Conservation (phyloP, 2,888 invertebrate genomes). For the Perdita meconis region DNA sequence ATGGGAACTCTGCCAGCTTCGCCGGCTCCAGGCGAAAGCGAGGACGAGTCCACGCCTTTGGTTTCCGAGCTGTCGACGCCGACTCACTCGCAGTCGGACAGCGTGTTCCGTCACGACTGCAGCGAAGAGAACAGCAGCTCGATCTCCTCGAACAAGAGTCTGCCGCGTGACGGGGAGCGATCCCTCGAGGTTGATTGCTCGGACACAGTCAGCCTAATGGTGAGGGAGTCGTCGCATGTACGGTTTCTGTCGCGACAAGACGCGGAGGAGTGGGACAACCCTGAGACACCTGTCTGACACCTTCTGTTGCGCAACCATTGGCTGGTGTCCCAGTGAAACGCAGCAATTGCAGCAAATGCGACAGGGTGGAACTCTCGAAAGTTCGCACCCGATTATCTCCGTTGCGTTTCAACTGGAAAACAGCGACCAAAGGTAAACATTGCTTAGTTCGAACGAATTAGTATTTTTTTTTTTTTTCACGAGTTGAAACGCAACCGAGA, state of each 20-base stretch:
- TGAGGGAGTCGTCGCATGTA: slow-evolving; percentile 68
- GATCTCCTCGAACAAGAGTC: slow-evolving; percentile 69
- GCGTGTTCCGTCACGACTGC: slow-evolving; percentile 72
- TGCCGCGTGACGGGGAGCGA: slow-evolving; percentile 70
- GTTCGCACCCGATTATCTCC: neutral
- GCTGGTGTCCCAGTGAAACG: neutral
- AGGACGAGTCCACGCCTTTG: slow-evolving; percentile 89
- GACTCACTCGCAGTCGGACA: slow-evolving; percentile 77
- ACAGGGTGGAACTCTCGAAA: neutral
- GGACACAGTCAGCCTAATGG: slow-evolving; percentile 72
- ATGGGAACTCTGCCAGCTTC: slow-evolving; percentile 57
- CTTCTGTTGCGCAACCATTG: slow-evolving; percentile 16
- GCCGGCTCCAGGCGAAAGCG: slow-evolving; percentile 82
- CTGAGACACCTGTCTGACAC: slow-evolving; percentile 81
- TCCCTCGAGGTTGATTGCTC: slow-evolving; percentile 64
- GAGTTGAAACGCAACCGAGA: neutral
- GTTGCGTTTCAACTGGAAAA: neutral
- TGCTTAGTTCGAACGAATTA: neutral
- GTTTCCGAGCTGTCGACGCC: slow-evolving; percentile 85
- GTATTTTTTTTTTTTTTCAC: neutral
- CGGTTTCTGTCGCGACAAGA: slow-evolving; percentile 72
- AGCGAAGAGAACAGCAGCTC: slow-evolving; percentile 75
- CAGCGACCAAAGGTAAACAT: neutral
- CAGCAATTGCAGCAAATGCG: slow-evolving; percentile 8
- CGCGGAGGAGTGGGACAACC: slow-evolving; percentile 79